Evolutionary conservation across 2,797 vertebrate genomes (phyloP).

Genomic region (Nannoperca australis): DNA sequence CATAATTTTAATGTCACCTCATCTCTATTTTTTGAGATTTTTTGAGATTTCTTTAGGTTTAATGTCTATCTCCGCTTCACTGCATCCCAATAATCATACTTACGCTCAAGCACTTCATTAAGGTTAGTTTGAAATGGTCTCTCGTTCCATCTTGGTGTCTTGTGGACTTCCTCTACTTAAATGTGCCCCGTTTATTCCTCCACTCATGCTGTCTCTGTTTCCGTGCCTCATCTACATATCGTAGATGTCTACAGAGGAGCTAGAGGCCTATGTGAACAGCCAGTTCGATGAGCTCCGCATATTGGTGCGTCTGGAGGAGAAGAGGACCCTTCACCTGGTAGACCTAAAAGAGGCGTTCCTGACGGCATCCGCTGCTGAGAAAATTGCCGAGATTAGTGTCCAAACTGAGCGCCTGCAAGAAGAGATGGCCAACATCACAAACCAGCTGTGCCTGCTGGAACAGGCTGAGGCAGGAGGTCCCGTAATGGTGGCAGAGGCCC

Average conservation of each 20-base stretch:
- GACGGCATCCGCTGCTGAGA: conserved; percentile 86
- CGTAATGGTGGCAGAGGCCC: conserved; percentile 56
- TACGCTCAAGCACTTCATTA: conserved; percentile 2
- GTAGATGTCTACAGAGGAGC: conserved; percentile 86
- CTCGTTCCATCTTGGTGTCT: not conserved
- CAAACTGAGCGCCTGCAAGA: conserved; percentile 88
- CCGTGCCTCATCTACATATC: not conserved
- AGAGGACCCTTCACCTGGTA: conserved; percentile 85
- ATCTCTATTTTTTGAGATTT: conserved; percentile 34
- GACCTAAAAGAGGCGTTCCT: conserved; percentile 89
- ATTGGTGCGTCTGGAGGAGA: conserved; percentile 87
- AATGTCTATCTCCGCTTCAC: not conserved
- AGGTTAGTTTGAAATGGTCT: conserved; percentile 13
- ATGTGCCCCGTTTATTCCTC: not conserved
- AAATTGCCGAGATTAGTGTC: conserved; percentile 87
- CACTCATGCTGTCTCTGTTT: not conserved
- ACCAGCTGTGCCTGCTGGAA: conserved; percentile 86
- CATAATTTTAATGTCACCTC: conserved; percentile 5
- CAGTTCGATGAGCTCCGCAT: conserved; percentile 89
- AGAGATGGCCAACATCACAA: conserved; percentile 90
- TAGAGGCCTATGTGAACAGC: conserved; percentile 86
- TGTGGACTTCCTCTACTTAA: not conserved
- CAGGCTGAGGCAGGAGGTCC: conserved; percentile 75
- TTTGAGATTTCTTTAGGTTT: too few relatives aligned
- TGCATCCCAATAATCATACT: conserved; percentile 8